Base-by-base conservation (phyloP, 2,888 invertebrate genomes). In the Parnassius glacialis region DNA sequence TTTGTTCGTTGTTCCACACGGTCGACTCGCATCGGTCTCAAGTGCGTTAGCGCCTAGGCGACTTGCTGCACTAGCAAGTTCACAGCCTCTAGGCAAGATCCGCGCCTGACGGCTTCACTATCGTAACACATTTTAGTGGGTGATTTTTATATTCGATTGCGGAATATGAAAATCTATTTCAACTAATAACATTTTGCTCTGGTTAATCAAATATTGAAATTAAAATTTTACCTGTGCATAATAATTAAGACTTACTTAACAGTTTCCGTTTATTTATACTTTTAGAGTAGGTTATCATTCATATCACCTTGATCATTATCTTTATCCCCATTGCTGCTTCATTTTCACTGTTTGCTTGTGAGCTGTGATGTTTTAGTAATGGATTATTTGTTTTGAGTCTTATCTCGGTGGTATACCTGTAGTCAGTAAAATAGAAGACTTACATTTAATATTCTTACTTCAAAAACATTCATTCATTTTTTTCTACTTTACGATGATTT, bases 31-130 rank as follows among this genome's bases (percentile, higher is more conserved):
- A 56, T 58, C 61, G 61, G 61, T 66, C 53, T 12, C 44, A 34
- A 56, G 74, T 72, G 84, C 84, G 87, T 75, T 74, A 62, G 84
- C 80, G 83, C 82, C 90, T 90, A 79, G 81, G 88, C 90, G 89
- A 90, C 90, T 91, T 91, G 90, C 91, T 90, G 79, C 73, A 67
- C 68, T 5, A 90, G 91, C 91, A 91, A 91, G 91, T 90, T 90
- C 87, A 64, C 83, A 61, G 91, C 87, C 74, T 67, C 69, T 73
- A 90, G 91, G 87, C 81, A 83, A 85, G 70, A 74, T 73, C 68
- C 75, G 68, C 86, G 85, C 87, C 81, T 81, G 74, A 76, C 79
- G 73, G 80, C 70, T 77, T 20, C 75, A 76, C 79, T 34, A 34
- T 34, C 25, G 25, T 25, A 75, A 83, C 74, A 77, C 78, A 79